These are phyloP conservation scores for Rhynchonycteris naso DNA, from an alignment of 2,797 vertebrate species.

Conservation along the genomic window DNA sequence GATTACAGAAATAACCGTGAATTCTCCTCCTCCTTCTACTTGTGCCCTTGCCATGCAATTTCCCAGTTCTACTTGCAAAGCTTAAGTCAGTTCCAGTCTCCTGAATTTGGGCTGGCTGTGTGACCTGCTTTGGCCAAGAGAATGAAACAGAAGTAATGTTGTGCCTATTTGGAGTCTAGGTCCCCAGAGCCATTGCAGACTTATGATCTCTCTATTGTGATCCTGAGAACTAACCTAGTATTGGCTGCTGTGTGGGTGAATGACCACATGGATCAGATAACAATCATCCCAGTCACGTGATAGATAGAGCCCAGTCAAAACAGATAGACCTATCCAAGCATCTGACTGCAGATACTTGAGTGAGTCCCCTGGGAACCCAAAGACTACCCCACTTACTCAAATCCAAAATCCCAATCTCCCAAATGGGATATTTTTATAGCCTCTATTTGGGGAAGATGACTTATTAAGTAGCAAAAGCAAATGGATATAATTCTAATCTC, in stretches of 20 bases:
- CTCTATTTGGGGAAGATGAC: not conserved
- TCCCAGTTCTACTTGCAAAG: not conserved
- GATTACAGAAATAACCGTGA: not conserved
- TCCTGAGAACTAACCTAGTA: not conserved
- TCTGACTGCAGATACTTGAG: not conserved
- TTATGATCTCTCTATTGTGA: not conserved
- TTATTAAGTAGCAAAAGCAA: conserved; percentile 4
- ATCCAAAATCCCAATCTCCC: not conserved
- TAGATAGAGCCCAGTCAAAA: not conserved
- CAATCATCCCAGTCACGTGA: not conserved
- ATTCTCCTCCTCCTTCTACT: not conserved
- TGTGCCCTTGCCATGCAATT: not conserved
- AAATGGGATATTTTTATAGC: not conserved
- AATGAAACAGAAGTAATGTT: not conserved
- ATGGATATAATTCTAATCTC: not conserved
- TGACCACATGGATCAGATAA: not conserved
- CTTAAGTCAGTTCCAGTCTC: not conserved
- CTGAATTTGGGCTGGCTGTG: not conserved
- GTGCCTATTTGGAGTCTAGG: not conserved
- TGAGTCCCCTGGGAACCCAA: not conserved
- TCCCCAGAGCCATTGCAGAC: not conserved
- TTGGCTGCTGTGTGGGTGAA: not conserved
- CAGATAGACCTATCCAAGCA: not conserved
- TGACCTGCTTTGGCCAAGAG: not conserved
- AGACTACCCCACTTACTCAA: not conserved